These are phyloP conservation scores for Pseudomugil tenellus DNA, from an alignment of 2,797 vertebrate species.

Conservation along the genomic window DNA sequence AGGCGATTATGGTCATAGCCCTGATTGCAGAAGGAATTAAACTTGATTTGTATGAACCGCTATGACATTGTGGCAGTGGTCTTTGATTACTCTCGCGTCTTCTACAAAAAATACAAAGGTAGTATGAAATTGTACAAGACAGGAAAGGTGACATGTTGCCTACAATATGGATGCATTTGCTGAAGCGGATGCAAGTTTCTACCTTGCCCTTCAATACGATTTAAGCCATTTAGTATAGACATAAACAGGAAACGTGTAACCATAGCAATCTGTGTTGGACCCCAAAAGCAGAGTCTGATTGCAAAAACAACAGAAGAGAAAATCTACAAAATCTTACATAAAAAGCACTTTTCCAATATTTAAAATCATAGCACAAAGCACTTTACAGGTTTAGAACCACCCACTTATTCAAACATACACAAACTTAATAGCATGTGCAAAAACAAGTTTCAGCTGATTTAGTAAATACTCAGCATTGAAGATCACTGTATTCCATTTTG, in stretches of 20 bases:
- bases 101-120: conserved; percentile 24
- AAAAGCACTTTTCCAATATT: too few species aligned
- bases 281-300: background rate
- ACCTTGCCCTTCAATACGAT: too few species aligned
- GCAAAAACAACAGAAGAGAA: background rate
- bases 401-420: too few species aligned
- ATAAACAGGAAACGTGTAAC: too few species aligned
- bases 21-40: conserved; percentile 64
- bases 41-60: conserved; percentile 45
- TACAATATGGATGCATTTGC: background rate
- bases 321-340: too few species aligned
- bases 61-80: conserved; percentile 27
- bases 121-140: conserved; percentile 1
- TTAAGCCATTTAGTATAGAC: too few species aligned
- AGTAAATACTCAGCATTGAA: too few species aligned
- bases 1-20: conserved; percentile 47
- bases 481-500: too few species aligned
- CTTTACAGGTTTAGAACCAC: too few species aligned
- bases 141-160: conserved; percentile 9
- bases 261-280: background rate
- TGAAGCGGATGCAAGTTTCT: background rate
- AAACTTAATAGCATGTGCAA: too few species aligned
- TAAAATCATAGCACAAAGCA: too few species aligned
- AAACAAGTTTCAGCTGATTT: too few species aligned
- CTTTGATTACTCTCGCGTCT: conserved; percentile 43